phyloP scores from a whole-genome alignment of 2,113 vertebrate genomes.

The Solenodon paradoxus region DNA sequence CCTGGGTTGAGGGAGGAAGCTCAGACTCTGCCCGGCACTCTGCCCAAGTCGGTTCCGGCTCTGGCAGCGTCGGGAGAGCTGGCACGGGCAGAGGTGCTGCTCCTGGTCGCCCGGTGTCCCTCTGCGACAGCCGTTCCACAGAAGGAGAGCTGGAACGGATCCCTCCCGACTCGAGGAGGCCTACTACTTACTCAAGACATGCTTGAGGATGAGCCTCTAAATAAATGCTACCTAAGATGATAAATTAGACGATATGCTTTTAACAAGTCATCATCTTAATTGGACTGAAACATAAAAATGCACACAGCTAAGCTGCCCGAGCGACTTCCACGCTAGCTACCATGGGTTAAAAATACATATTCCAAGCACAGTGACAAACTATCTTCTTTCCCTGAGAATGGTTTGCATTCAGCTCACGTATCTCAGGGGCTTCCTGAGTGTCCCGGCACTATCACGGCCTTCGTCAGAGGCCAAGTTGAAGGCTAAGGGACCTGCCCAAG shows the following conservation, averaged over 20 bases:
- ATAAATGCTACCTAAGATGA: background rate
- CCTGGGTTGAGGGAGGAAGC: background rate
- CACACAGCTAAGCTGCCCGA: too few relatives aligned
- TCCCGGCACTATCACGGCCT: background rate
- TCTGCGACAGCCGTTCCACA: too few relatives aligned
- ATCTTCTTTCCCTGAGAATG: background rate
- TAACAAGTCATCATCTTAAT: background rate
- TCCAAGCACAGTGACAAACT: background rate
- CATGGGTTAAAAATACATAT: background rate
- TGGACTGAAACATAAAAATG: constrained; percentile 11
- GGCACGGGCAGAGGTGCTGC: background rate
- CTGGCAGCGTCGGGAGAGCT: background rate
- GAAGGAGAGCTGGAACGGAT: too few relatives aligned
- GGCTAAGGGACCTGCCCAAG: background rate
- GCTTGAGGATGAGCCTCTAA: background rate
- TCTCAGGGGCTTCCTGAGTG: background rate
- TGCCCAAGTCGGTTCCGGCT: background rate
- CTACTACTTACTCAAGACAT: background rate
- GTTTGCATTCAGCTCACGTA: background rate
- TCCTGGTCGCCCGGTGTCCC: too few relatives aligned
- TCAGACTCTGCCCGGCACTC: background rate
- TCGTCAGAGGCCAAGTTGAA: background rate
- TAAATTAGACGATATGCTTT: background rate
- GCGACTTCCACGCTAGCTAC: background rate
- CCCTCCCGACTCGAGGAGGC: too few relatives aligned